Base-by-base conservation (phyloP, 2,888 invertebrate species). In the Notodonta ziczac region DNA sequence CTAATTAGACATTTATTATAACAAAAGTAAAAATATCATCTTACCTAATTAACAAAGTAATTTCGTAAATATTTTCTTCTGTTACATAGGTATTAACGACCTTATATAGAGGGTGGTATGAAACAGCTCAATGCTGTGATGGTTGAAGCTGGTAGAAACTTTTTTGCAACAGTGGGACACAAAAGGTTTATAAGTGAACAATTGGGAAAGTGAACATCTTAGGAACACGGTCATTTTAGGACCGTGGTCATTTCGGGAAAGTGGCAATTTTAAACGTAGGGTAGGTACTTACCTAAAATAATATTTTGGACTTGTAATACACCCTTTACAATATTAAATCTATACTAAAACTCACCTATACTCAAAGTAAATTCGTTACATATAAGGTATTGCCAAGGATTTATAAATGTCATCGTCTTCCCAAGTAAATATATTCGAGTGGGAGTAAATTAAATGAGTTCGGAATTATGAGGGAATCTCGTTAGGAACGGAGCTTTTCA, bases 11-110 rank as follows among this genome's bases (percentile, higher is more conserved):
- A 5, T 16, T 50, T 50, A 16, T 48, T 39, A 59, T 50, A 56
- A 42, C 64, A 61, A 63, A 56, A 14, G 56, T 40, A 1, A 48
- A 61, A 61, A 59, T 12, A 35, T 68, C 56, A 12, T 2, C 5
- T 50, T 12, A 50, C 16, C 16, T 10, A 48, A 5, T n/a, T 4
- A 48, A n/a, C 14, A 14, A n/a, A n/a, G 13, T 48, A 13, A 48
- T 10, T 48, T 48, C 0, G 48, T 48, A 35, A 6, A 5, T 35
- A 35, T 7, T 7, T 35, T 35, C 35, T 35, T 35, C 35, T 35
- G 35, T 35, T 35, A 35, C 35, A 35, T 35, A n/a, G n/a, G n/a
- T n/a, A 35, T 35, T 4, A 35, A 4, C 35, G 1, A 35, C 35
- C 35, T 35, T 3, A 35, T 7, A 35, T 35, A 35, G 4, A 35